Conservation (phyloP, 2,113 vertebrate species). For the Peromyscus leucopus region DNA sequence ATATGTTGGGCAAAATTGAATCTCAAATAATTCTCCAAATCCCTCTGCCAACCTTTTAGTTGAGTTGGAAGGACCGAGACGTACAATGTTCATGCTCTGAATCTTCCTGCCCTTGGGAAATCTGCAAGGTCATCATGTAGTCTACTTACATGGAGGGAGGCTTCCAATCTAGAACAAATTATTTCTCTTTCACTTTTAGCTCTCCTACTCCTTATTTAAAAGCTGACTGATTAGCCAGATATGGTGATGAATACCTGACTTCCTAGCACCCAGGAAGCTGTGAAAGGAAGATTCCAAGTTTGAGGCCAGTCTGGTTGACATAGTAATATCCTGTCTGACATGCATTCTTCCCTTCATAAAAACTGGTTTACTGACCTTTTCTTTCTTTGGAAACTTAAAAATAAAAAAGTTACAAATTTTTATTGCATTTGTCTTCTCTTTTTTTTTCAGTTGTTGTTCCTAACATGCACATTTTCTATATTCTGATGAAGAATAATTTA, state of each 20-base stretch:
- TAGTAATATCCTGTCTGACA: not conserved
- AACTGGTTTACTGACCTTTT: not conserved
- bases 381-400: conserved; percentile 28
- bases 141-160: not conserved
- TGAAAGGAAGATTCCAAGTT: not conserved
- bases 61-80: not conserved
- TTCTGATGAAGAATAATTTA: not conserved
- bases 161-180: not conserved
- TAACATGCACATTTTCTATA: not conserved
- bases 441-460: not conserved
- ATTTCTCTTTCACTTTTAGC: not conserved
- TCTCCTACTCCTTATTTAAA: not conserved
- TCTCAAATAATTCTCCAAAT: not conserved
- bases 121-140: not conserved
- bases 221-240: not conserved
- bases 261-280: not conserved
- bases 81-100: not conserved
- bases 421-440: not conserved
- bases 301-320: not conserved
- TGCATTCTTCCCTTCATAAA: not conserved
- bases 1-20: not conserved
- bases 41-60: not conserved
- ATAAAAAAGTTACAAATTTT: not conserved
- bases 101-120: not conserved
- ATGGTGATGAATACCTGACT: not conserved